Evolutionary conservation across 1,140 invertebrate genomes (phyloP).

Genomic region (Drosophila kikkawai): DNA sequence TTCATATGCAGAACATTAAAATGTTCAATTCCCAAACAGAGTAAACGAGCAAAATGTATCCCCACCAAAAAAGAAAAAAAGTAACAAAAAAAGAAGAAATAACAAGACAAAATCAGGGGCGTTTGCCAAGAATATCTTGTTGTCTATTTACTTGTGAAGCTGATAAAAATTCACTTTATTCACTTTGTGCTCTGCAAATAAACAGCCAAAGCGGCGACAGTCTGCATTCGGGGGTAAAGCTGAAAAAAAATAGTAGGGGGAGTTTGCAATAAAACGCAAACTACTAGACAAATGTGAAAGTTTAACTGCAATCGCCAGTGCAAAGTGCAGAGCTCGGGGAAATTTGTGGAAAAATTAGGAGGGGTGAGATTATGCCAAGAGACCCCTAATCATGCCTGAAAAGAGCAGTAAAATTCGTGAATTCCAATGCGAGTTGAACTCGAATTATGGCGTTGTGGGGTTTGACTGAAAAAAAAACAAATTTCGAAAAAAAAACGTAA

Average conservation of each 20-base stretch:
- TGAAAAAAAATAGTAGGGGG: not conserved
- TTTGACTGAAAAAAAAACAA: not conserved
- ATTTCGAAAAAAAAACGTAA: too few relatives aligned
- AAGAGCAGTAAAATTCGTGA: slow-evolving; percentile 1
- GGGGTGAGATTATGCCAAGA: slow-evolving; percentile 6
- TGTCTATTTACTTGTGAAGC: slow-evolving; percentile 74
- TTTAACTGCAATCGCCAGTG: slow-evolving; percentile 49
- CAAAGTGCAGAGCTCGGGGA: slow-evolving; percentile 17
- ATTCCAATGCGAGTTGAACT: not conserved
- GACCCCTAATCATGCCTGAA: slow-evolving; percentile 14
- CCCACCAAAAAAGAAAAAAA: slow-evolving; percentile 1
- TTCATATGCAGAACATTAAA: slow-evolving; percentile 69
- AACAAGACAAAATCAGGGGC: slow-evolving; percentile 38
- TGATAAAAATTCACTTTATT: slow-evolving; percentile 81
- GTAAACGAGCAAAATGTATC: slow-evolving; percentile 34
- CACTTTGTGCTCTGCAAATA: slow-evolving; percentile 58
- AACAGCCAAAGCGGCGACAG: slow-evolving; percentile 46
- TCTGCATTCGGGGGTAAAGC: slow-evolving; percentile 3
- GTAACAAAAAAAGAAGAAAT: slow-evolving; percentile 16
- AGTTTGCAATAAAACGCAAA: slow-evolving; percentile 52
- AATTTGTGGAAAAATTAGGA: slow-evolving; percentile 1
- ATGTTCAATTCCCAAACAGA: slow-evolving; percentile 64
- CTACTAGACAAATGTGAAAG: slow-evolving; percentile 59
- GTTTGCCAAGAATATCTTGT: slow-evolving; percentile 70
- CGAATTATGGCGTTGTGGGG: not conserved